Evolutionary conservation across 1,140 invertebrate species (phyloP), one percentile per base, ranked within the genome.

Genomic region (Ylistrum balloti): DNA sequence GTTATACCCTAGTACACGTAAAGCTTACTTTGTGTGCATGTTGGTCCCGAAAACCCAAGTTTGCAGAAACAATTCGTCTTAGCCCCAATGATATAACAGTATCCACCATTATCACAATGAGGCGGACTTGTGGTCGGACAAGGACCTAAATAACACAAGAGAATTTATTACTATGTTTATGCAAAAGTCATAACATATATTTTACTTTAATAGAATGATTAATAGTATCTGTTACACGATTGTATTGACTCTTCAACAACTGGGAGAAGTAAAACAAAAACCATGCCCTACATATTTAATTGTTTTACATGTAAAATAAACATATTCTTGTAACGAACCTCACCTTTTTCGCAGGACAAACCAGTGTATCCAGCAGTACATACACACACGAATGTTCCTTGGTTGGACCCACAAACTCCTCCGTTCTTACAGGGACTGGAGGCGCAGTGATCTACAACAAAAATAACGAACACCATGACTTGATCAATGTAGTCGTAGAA

Each of bases 381-480:
- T n/a, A n/a, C 28, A 74, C 56, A 74, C 1, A 74, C 56, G 11
- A 5, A 74, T 3, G 56, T 74, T 3, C 56, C 56, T n/a, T 74
- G 56, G n/a, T 22, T 7, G 22, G 56, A 74, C 22, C 56, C 56
- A n/a, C 56, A 74, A 22, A 74, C 56, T 28, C 56, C 56, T 9
- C 56, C 56, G 56, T 74, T 74, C 56, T 74, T n/a, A 28, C 56
- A 74, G n/a, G 56, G 56, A 28, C n/a, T 74, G n/a, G 56, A 74
- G 22, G 22, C 2, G n/a, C 56, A 74, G 56, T 28, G n/a, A 74
- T 74, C 56, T 74, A 74, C 56, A 74, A 74, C 17, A 5, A 1
- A 28, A 3, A 28, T 28, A 22, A n/a, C n/a, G n/a, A n/a, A n/a
- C 9, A n/a, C 11, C 22, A 74, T 74, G 5, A 74, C 9, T 74